Evolutionary conservation across 1,140 invertebrate species (phyloP), one percentile per base, ranked within the genome.

Genomic region (Luehdorfia chinensis): DNA sequence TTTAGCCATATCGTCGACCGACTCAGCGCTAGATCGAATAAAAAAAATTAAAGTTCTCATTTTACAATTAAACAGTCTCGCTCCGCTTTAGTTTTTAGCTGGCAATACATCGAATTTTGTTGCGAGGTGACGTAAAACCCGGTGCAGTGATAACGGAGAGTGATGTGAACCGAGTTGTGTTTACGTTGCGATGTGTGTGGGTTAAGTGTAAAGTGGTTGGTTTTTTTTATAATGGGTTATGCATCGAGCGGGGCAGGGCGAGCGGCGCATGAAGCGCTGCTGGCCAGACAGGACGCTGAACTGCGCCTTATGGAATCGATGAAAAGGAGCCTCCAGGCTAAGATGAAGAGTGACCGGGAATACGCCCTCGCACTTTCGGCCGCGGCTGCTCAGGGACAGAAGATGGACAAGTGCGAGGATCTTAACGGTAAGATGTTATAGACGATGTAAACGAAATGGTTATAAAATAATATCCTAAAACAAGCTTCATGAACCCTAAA

Each of bases 311-410:
- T 98, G 84, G 96, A 97, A 70, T 93, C 92, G 46, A 96, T 98
- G 92, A 93, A 94, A 55, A 87, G 95, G 31, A 96, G 95, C 66
- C 87, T 98, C 9, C 89, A 92, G 41, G 90, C 92, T 21, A 94
- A 97, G 79, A 92, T 96, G 66, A 96, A 97, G 80, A 95, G 93
- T 71, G 96, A 98, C 78, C 89, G 94, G 41, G 95, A 97, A 60
- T 97, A 97, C 83, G 95, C 95, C 0, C 87, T 93, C 0, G 92
- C 94, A 0, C 90, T 98, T 18, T 91, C 91, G 28, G 90, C 93
- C 1, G 90, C 96, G 1, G 93, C 94, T 8, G 87, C 89, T 27
- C 94, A 95, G 70, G 95, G 94, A 1, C 91, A 94, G 62, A 97
- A 97, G 85, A 90, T 94, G 57, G 94, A 96, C 77, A 90, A 93